Conservation (phyloP, 2,113 vertebrate species). For the Dasyprocta punctata region DNA sequence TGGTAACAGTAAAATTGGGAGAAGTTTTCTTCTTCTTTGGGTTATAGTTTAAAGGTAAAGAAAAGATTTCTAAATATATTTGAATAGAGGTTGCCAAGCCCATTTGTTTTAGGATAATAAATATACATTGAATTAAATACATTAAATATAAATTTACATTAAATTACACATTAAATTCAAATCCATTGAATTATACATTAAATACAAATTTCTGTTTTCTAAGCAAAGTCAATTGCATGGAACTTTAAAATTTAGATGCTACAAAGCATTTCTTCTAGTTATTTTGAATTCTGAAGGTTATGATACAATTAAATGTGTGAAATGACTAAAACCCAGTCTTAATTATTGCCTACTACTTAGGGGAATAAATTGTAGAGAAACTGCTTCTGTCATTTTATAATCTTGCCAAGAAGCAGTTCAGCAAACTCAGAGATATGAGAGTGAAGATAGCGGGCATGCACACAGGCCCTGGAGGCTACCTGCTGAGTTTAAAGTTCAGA, state of each 20-base stretch:
- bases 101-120: conserved; percentile 55
- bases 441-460: too few species aligned
- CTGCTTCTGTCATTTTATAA: not conserved
- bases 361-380: not conserved
- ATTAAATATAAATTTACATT: not conserved
- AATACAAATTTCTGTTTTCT: conserved; percentile 74
- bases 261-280: conserved; percentile 70
- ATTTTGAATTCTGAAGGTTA: not conserved
- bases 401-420: not conserved
- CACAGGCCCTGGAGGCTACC: not conserved
- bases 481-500: not conserved
- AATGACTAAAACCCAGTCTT: not conserved
- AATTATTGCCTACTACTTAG: not conserved
- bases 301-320: not conserved
- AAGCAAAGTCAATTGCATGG: conserved; percentile 68
- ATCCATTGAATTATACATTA: not conserved
- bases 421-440: not conserved
- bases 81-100: not conserved
- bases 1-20: not conserved
- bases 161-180: not conserved
- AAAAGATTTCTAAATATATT: not conserved
- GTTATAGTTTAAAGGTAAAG: not conserved
- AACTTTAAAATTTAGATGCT: conserved; percentile 77
- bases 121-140: conserved; percentile 43
- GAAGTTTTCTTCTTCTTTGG: not conserved